Percentiles rank a stretch among this genome's conserved stretches.
Conservation (phyloP, 2,797 vertebrate species). For the Eulemur rubriventer region DNA sequence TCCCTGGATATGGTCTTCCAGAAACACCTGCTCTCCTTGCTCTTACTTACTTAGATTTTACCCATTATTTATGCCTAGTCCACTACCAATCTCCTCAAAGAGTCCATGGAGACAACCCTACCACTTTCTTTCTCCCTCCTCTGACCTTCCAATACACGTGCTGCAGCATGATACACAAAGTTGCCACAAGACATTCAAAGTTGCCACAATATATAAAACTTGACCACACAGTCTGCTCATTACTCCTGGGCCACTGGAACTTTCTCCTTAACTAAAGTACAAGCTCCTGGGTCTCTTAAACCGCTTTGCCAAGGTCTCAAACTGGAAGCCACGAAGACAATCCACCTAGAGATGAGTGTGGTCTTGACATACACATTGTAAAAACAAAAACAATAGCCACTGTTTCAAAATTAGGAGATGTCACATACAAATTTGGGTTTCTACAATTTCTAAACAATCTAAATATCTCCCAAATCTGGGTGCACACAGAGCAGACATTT, state of each 20-base stretch:
- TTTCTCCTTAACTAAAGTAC: neutral
- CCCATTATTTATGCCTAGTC: too few species aligned
- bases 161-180: neutral
- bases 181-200: too few species aligned
- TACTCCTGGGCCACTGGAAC: too few species aligned
- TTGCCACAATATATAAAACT: accelerated
- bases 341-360: neutral
- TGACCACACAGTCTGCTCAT: accelerated
- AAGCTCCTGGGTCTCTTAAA: neutral
- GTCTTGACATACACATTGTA: accelerated
- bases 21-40: neutral
- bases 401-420: neutral
- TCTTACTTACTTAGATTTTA: neutral
- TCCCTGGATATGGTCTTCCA: neutral
- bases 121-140: too few species aligned
- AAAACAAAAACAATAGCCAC: neutral
- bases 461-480: neutral
- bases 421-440: neutral
- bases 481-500: neutral
- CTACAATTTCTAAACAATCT: neutral
- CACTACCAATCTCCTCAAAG: accelerated
- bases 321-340: accelerated
- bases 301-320: neutral
- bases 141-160: accelerated
- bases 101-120: accelerated